Evolutionary conservation across 1,140 invertebrate species (phyloP).

Genomic region (Drosophila prosaltans): DNA sequence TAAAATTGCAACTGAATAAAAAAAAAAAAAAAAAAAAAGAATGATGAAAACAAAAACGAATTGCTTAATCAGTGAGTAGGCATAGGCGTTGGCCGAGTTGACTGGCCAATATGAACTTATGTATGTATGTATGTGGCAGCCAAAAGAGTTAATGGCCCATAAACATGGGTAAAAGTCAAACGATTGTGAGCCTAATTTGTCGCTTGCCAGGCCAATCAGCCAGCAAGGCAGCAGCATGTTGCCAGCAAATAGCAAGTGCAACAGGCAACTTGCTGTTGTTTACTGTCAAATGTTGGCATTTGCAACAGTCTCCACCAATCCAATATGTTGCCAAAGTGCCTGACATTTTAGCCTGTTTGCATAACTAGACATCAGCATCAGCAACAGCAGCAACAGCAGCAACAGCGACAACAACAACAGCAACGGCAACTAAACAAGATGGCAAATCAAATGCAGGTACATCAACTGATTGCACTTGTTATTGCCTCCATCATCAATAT

Average conservation of each 20-base stretch:
- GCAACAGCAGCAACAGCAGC: conserved; percentile 26
- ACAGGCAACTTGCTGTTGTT: conserved; percentile 46
- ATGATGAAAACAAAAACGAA: conserved; percentile 34
- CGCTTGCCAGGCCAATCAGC: conserved; percentile 70
- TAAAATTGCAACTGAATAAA: background rate
- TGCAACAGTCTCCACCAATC: conserved; percentile 70
- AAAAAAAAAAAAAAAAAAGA: background rate
- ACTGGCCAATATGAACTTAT: conserved; percentile 47
- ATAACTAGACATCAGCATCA: conserved; percentile 51
- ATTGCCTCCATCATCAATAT: conserved; percentile 40
- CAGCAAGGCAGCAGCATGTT: conserved; percentile 66
- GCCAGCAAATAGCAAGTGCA: conserved; percentile 64
- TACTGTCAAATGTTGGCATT: conserved; percentile 76
- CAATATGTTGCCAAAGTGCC: conserved; percentile 74
- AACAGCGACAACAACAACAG: conserved; percentile 48
- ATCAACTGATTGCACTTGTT: conserved; percentile 77
- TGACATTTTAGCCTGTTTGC: conserved; percentile 75
- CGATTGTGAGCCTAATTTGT: conserved; percentile 76
- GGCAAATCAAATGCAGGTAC: conserved; percentile 72
- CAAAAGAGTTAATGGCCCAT: conserved; percentile 63
- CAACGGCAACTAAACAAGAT: conserved; percentile 48
- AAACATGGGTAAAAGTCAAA: conserved; percentile 75
- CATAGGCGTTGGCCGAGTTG: conserved; percentile 55
- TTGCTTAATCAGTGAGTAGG: conserved; percentile 62
- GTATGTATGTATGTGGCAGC: conserved; percentile 42